Evolutionary conservation across 2,888 invertebrate genomes (phyloP), one percentile per base, ranked within the genome.

Genomic region (Trilocha varians): DNA sequence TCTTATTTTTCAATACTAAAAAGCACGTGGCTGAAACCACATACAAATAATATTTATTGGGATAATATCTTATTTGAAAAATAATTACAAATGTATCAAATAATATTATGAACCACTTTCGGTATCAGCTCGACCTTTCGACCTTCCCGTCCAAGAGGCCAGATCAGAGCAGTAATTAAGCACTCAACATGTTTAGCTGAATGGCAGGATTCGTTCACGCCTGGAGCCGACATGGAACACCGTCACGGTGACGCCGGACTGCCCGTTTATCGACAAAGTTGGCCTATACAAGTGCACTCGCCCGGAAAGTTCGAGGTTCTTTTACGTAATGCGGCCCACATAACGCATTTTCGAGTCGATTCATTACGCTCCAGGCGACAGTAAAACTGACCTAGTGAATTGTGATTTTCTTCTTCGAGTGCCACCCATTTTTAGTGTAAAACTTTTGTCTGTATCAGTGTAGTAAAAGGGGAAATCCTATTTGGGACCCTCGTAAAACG

Each of bases 221-320:
- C 46, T 45, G 48, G 49, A 59, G 54, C 57, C 51, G 55, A 62
- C 62, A 57, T 55, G 55, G 48, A 53, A 52, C 59, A 57, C 44
- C 62, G 70, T 69, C 75, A 69, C 59, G 48, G 52, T 62, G 76
- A 68, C 79, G 77, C 70, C 72, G 57, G 42, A 46, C 51, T 55
- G 59, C 53, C 46, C 62, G 62, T 69, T 75, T 69, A 73, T 71
- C 66, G 70, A 48, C 62, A 57, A 78, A 80, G 58, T 80, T 80
- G 57, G 53, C 61, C 70, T 72, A 75, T 77, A 75, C 68, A 68
- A 61, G 68, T 73, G 78, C 77, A 77, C 52, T 70, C 72, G 66
- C 54, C 62, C 66, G 75, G 71, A 75, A 75, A 75, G 59, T 73
- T 68, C 69, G 63, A 64, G 65, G 68, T 64, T 70, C 64, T 59